Base-by-base conservation (phyloP, 1,140 invertebrate species). In the Eufriesea mexicana region DNA sequence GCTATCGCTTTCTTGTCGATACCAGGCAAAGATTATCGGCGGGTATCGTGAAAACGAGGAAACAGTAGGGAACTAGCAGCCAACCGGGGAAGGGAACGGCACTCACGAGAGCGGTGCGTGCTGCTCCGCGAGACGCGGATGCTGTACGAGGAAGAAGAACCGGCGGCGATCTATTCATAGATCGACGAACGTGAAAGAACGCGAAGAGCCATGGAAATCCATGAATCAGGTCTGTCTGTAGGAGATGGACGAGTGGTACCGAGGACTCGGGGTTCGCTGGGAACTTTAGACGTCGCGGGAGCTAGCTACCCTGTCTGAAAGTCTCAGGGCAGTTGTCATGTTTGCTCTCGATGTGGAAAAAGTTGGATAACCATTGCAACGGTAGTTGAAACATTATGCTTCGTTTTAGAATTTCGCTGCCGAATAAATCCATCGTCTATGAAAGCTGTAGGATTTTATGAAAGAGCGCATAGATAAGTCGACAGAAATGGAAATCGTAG, bases 1-100 rank as follows among this genome's bases (percentile, higher is more conserved):
- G 83, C 86, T 75, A 87, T 87, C 86, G 86, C 51, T 74, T 70
- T 74, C 79, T 85, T 68, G 86, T 85, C 86, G 78, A 88, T 77
- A 84, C 78, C 67, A 75, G 62, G n/a, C 45, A 25, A 71, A 72
- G 57, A 79, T 74, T 71, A 74, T 68, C 49, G 42, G 76, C 8
- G 7, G 57, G 67, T 67, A 72, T 67, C 47, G 61, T n/a, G 45
- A 68, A 68, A 49, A 51, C 68, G 73, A 25, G 28, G 20, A 64
- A 74, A 47, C 83, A 75, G 77, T 7, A 59, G 79, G 47, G 54
- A 83, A 75, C 73, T 67, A 74, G n/a, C 12, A 28, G 45, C 57
- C 1, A n/a, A 18, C 9, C 62, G 54, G 25, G 42, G 45, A 18
- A 12, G 14, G 45, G 25, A 6, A 7, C n/a, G 20, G 18, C 9